Base-by-base conservation (phyloP, 2,888 invertebrate species). In the Microctonus aethiopoides region DNA sequence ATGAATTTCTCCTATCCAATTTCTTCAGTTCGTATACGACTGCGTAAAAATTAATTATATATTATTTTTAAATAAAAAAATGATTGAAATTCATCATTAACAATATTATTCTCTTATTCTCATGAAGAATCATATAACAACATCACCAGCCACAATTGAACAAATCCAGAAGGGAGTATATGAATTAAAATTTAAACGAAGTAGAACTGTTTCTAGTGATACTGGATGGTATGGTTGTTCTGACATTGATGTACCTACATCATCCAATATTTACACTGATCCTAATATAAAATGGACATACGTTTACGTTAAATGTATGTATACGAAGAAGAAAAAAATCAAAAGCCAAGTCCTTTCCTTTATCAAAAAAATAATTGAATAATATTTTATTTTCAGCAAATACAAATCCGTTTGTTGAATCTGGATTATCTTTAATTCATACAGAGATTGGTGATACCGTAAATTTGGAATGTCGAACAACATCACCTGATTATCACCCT, bases 401-500 rank as follows among this genome's bases (percentile, higher is more conserved):
- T 2, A 72, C 82, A 0, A n/a, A n/a, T n/a, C n/a, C n/a, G n/a
- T n/a, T n/a, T n/a, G n/a, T n/a, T 2, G 24, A 46, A 2, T 67
- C 72, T 22, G n/a, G n/a, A n/a, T n/a, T n/a, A n/a, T n/a, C n/a
- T n/a, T n/a, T n/a, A n/a, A n/a, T n/a, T n/a, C n/a, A 29, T 77
- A 0, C 68, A 46, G 75, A 86, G 0, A 78, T 87, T 11, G 84
- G 85, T 2, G 87, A 78, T 1, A 81, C 87, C 24, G 86, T 87
- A 0, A 79, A 88, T 0, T 88, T 93, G 75, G 91, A 92, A 24
- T 93, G 93, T 78, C 89, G 90, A 59, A 91, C 92, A 5, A 89
- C 92, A 1, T 88, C 90, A 59, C 91, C 91, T 1, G 85, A 88
- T 69, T 86, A 90, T 1, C 83, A 87, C 20, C 90, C 16, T 20